Percentiles rank a stretch among this genome's conserved stretches.
Conservation (phyloP, 2,888 invertebrate genomes). For the Bombyx huttoni region DNA sequence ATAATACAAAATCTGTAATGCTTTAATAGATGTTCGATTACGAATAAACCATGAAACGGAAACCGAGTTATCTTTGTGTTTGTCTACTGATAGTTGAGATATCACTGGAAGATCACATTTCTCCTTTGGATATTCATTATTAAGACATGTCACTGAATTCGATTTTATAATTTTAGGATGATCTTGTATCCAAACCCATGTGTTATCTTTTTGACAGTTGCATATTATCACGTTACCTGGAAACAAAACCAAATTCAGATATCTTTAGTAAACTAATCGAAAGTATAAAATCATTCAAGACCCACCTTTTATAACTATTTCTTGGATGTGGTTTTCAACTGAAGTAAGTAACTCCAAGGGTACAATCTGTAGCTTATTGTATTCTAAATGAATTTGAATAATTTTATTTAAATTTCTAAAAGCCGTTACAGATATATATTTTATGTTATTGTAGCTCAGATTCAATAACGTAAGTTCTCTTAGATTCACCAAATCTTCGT, state of each 20-base stretch:
- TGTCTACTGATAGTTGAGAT: slow-evolving; percentile 86
- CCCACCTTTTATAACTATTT: slow-evolving; percentile 84
- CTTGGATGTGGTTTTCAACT: slow-evolving; percentile 86
- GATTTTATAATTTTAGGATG: slow-evolving; percentile 75
- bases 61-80: slow-evolving; percentile 88
- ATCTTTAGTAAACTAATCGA: not conserved
- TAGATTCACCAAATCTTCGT: slow-evolving; percentile 83
- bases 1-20: slow-evolving; percentile 87
- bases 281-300: not conserved
- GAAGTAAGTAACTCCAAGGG: slow-evolving; percentile 84
- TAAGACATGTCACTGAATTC: slow-evolving; percentile 41
- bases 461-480: slow-evolving; percentile 84
- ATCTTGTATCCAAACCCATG: slow-evolving; percentile 94
- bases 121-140: slow-evolving; percentile 55
- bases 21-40: slow-evolving; percentile 87
- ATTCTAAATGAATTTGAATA: slow-evolving; percentile 82
- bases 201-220: slow-evolving; percentile 90
- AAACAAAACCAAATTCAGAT: slow-evolving; percentile 15
- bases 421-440: slow-evolving; percentile 83
- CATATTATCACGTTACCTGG: slow-evolving; percentile 91
- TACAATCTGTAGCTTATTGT: slow-evolving; percentile 85
- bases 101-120: slow-evolving; percentile 80
- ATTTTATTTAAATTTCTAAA: slow-evolving; percentile 85
- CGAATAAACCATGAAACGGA: slow-evolving; percentile 91
- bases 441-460: slow-evolving; percentile 86